Conservation (phyloP, 1,140 invertebrate genomes). For the Pentalonia nigronervosa region DNA sequence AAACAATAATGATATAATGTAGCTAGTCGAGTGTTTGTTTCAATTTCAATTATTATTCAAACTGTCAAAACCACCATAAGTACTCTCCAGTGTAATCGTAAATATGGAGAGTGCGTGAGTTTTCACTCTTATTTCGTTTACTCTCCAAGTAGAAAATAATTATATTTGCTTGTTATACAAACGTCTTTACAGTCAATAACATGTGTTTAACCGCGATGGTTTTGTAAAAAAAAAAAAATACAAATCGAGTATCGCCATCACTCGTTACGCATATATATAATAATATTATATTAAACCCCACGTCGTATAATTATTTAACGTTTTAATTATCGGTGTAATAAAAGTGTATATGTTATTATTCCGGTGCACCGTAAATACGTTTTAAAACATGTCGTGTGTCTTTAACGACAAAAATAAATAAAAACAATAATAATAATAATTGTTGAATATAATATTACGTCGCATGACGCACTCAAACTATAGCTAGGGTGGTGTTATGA, state of each 20-base stretch:
- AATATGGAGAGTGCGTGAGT: background rate
- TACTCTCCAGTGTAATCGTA: background rate
- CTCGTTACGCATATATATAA: background rate
- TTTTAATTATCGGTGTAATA: background rate
- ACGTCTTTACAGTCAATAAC: background rate
- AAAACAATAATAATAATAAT: background rate
- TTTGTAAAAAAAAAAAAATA: background rate
- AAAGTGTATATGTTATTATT: background rate
- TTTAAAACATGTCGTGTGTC: background rate
- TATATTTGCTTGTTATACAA: background rate
- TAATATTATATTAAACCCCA: background rate
- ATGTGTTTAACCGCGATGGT: background rate
- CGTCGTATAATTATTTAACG: background rate
- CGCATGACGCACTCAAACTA: background rate
- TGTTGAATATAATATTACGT: background rate
- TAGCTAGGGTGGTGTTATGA: background rate
- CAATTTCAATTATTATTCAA: background rate
- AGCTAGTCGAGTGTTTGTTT: background rate
- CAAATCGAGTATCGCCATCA: background rate
- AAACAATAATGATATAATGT: background rate
- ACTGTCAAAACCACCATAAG: background rate
- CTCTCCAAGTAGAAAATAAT: background rate
- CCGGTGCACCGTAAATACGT: background rate
- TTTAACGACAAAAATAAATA: constrained; percentile 1
- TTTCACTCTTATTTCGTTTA: background rate